Evolutionary conservation across 2,888 invertebrate species (phyloP).

Genomic region (Melinopterus prodromus): DNA sequence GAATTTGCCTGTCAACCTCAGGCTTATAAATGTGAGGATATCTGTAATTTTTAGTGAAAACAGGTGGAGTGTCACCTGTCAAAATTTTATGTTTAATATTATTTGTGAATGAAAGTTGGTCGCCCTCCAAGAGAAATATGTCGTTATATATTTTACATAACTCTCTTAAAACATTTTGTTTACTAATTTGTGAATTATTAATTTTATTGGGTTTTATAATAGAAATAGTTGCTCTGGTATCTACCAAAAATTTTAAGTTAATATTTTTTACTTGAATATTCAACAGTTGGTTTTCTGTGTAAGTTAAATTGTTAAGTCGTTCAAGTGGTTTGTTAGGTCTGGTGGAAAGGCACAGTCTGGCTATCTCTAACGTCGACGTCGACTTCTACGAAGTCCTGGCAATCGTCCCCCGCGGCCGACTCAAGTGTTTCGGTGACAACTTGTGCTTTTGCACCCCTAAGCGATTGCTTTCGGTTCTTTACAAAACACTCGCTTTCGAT

Average conservation of each 20-base stretch:
- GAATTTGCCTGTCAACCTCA: constrained; percentile 52
- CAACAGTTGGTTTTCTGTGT: neutral
- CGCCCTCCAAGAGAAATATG: constrained; percentile 20
- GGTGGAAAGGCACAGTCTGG: neutral
- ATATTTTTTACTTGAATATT: neutral
- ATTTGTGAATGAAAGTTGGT: constrained; percentile 22
- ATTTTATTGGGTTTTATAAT: neutral
- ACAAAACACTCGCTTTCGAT: neutral
- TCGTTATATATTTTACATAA: constrained; percentile 19
- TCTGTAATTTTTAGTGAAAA: constrained; percentile 52
- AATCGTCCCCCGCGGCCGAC: neutral
- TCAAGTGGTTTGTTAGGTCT: neutral
- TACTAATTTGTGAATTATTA: no score
- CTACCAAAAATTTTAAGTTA: neutral
- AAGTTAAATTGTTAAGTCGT: neutral
- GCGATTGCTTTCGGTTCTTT: neutral
- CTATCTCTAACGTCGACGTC: neutral
- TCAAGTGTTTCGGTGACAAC: neutral
- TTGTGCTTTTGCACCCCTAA: neutral
- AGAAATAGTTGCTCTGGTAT: neutral
- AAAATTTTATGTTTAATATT: constrained; percentile 49
- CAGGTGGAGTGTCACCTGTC: constrained; percentile 46
- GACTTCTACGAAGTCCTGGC: neutral
- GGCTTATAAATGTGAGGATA: constrained; percentile 51
- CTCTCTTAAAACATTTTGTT: neutral